Evolutionary conservation across 2,113 vertebrate species (phyloP).

Genomic region (Nothoprocta pentlandii): DNA sequence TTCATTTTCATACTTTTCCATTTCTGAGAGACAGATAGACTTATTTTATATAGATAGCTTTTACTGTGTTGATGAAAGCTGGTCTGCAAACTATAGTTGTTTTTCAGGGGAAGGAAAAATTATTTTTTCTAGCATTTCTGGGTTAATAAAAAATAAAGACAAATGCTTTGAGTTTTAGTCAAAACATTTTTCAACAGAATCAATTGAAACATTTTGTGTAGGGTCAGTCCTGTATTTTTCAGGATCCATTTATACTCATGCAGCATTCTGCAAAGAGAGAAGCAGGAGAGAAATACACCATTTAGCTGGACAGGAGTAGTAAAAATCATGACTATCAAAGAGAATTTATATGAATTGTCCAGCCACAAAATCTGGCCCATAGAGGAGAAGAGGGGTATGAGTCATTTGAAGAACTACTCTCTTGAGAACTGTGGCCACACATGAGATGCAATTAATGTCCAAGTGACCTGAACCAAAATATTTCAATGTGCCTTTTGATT

Average conservation of each 20-base stretch:
- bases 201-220: neutral
- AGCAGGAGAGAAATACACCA: neutral
- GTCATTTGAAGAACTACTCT: conserved; percentile 9
- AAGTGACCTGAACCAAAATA: neutral
- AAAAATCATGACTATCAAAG: neutral
- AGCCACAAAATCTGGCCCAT: neutral
- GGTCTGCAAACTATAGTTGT: neutral
- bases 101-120: neutral
- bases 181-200: neutral
- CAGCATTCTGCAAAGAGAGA: neutral
- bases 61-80: neutral
- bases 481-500: conserved; percentile 2
- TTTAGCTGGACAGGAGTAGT: neutral
- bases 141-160: neutral
- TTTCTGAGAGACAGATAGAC: neutral
- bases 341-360: neutral
- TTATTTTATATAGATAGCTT: neutral
- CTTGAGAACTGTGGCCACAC: neutral
- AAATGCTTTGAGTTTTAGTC: neutral
- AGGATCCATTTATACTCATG: neutral
- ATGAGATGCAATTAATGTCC: neutral
- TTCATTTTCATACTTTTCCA: neutral
- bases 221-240: neutral
- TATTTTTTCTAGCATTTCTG: neutral
- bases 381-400: neutral